A percentile compares a stretch with the other conserved stretches of the same genome.
These are phyloP conservation scores for Fulica atra DNA, from an alignment of 2,113 vertebrate genomes.

Conservation along the genomic window DNA sequence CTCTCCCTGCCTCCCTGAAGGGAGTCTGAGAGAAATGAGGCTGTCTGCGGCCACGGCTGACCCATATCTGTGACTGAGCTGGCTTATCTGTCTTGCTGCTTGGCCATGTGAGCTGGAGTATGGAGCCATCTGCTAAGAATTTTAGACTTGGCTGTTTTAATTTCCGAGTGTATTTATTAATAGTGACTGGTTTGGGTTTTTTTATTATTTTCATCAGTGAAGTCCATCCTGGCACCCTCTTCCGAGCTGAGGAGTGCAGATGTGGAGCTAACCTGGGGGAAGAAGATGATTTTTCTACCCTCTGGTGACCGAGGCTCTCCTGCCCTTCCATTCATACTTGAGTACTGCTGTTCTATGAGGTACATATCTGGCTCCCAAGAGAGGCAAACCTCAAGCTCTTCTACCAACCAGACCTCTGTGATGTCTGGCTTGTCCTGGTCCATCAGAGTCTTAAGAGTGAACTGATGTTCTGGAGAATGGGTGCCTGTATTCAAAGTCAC, in stretches of 20 bases:
- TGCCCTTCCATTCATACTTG: neutral
- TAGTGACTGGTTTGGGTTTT: neutral
- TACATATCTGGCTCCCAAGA: neutral
- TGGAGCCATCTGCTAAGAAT: slow-evolving; percentile 34
- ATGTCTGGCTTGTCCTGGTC: neutral
- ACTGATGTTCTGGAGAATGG: neutral
- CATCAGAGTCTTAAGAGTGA: neutral
- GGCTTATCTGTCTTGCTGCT: neutral
- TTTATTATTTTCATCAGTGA: neutral
- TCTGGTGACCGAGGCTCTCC: neutral
- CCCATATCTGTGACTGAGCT: neutral
- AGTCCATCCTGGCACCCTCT: neutral
- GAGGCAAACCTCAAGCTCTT: neutral
- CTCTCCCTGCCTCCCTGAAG: neutral
- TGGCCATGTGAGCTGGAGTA: neutral
- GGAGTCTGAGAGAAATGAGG: neutral
- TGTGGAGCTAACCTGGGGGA: neutral
- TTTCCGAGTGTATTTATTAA: neutral
- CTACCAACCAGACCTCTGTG: neutral
- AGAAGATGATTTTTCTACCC: neutral
- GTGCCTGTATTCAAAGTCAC: neutral
- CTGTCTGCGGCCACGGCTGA: neutral
- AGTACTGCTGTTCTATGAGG: neutral
- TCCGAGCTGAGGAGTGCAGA: neutral
- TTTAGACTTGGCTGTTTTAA: neutral